Percentiles rank a stretch among this genome's conserved stretches.
phyloP scores from a whole-genome alignment of 1,140 invertebrate species.

The Heliconius himera region DNA sequence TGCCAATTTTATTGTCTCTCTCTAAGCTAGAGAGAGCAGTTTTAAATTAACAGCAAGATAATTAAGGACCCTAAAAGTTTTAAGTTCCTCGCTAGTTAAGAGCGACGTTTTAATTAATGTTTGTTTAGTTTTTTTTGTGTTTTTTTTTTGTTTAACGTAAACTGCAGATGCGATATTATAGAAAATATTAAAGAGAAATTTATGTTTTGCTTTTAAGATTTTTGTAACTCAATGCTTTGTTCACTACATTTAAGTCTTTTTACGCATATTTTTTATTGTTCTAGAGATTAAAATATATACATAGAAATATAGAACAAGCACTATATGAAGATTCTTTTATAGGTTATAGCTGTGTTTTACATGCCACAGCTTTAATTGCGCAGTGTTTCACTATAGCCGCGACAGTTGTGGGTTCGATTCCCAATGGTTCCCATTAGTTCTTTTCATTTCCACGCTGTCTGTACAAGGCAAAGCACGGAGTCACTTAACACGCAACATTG shows the following conservation, averaged over 20 bases:
- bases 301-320: too few species aligned
- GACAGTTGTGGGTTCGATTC: background rate
- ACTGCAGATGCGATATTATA: slow-evolving; percentile 14
- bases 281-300: too few species aligned
- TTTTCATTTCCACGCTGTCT: too few species aligned
- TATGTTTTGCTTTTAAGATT: background rate
- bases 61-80: slow-evolving; percentile 29
- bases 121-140: slow-evolving; percentile 16
- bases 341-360: too few species aligned
- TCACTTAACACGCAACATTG: background rate
- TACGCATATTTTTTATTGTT: too few species aligned
- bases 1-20: slow-evolving; percentile 25
- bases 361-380: too few species aligned
- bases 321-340: too few species aligned
- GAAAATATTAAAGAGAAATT: background rate
- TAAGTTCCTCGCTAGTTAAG: slow-evolving; percentile 29
- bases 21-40: slow-evolving; percentile 18
- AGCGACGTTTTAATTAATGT: slow-evolving; percentile 28
- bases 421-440: background rate
- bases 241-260: too few species aligned
- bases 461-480: background rate
- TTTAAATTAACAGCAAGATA: slow-evolving; percentile 35
- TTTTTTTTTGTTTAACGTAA: slow-evolving; percentile 9
- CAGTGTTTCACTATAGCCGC: background rate
- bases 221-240: too few species aligned